Evolutionary conservation across 2,113 vertebrate species (phyloP).

Genomic region (Bucco capensis): DNA sequence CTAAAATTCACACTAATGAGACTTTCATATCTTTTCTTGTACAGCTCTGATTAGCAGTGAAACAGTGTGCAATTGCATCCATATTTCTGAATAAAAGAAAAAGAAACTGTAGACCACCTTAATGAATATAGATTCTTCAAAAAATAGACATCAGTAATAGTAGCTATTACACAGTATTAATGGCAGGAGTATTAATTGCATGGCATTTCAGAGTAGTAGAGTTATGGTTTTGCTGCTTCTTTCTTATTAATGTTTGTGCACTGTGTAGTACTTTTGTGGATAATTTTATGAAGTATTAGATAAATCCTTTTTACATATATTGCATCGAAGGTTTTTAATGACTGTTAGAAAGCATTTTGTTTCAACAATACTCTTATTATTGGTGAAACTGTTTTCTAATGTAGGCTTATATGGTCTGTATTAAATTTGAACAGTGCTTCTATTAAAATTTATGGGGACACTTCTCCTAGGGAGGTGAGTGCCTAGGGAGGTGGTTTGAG

Average conservation of each 20-base stretch:
- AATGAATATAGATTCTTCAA: conserved; percentile 64
- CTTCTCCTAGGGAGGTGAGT: not conserved
- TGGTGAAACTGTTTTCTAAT: conserved; percentile 15
- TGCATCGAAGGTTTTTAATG: conserved; percentile 43
- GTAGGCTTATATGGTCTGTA: not conserved
- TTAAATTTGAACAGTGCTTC: not conserved
- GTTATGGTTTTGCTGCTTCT: conserved; percentile 33
- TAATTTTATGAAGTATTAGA: conserved; percentile 53
- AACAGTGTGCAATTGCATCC: conserved; percentile 53
- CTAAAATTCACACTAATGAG: conserved; percentile 16
- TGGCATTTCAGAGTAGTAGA: conserved; percentile 54
- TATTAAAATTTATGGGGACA: not conserved
- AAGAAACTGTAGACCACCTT: conserved; percentile 2
- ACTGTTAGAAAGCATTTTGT: conserved; percentile 40
- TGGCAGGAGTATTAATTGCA: conserved; percentile 59
- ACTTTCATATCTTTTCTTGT: conserved; percentile 4
- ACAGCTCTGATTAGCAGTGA: conserved; percentile 39
- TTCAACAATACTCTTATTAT: conserved; percentile 36
- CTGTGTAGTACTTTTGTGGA: conserved; percentile 43
- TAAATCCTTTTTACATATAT: conserved; percentile 57
- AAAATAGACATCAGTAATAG: conserved; percentile 54
- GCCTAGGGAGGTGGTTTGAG: not conserved
- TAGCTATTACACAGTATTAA: conserved; percentile 55
- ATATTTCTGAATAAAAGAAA: conserved; percentile 62
- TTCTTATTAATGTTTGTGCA: conserved; percentile 61